These are phyloP conservation scores for Limonius californicus DNA, from an alignment of 1,140 invertebrate genomes.

Conservation along the genomic window DNA sequence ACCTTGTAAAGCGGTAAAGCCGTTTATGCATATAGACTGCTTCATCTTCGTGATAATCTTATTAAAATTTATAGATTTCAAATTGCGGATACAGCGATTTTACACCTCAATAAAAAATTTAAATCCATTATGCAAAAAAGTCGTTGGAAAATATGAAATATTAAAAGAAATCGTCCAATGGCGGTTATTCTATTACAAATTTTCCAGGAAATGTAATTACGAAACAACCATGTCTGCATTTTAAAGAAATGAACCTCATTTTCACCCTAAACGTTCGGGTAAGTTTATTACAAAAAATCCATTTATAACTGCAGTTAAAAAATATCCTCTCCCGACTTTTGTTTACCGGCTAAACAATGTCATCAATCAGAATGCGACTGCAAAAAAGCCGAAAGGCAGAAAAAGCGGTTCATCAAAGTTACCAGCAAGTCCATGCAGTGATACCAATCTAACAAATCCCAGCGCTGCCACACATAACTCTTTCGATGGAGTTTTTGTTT, in stretches of 20 bases:
- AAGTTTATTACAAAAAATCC: no score
- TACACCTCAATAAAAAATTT: neutral
- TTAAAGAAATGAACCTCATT: no score
- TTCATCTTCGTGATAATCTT: constrained; percentile 28
- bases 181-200: no score
- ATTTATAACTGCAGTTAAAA: neutral
- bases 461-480: constrained; percentile 9
- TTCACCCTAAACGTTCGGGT: no score
- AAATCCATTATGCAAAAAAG: neutral
- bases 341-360: neutral
- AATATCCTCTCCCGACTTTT: neutral
- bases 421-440: constrained; percentile 4
- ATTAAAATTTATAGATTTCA: constrained; percentile 24
- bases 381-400: neutral
- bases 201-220: no score
- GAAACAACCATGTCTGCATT: no score
- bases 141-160: no score
- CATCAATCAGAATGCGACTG: neutral
- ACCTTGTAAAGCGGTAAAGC: constrained; percentile 29
- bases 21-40: constrained; percentile 33
- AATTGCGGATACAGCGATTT: constrained; percentile 8
- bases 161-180: no score
- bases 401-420: constrained; percentile 3
- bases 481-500: constrained; percentile 10
- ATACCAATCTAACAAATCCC: constrained; percentile 12